Evolutionary conservation across 2,113 vertebrate genomes (phyloP), one percentile per base, ranked within the genome.

Genomic region (Limanda limanda): DNA sequence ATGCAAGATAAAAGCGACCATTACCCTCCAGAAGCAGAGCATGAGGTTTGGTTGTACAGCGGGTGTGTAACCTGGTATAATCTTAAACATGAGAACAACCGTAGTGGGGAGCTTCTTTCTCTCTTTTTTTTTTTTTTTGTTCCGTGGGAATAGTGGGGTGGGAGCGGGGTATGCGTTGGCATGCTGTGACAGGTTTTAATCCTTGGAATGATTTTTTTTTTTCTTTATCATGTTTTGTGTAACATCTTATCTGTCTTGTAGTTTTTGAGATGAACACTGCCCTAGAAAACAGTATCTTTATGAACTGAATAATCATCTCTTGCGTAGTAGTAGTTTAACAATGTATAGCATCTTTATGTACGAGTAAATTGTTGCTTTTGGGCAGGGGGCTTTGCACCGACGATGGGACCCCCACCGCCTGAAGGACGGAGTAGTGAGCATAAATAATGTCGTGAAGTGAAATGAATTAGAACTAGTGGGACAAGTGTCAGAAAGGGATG

Each of bases 11-110:
- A 55, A 66, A 55, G 58, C 76, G 79, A 68, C 75, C 57, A 14
- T 74, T 64, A 71, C 74, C 68, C 80, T 76, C 77, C 76, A 60
- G 69, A 85, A 69, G 86, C 76, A 71, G 81, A 85, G 83, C 77
- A 81, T 88, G 92, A 94, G 94, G 92, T 95, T 95, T 92, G 95
- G 95, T 96, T 96, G 95, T 96, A 93, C 94, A 95, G 95, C 93
- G 89, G 90, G 92, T 13, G 85, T 83, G 67, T 60, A 69, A 80
- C 74, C 81, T 67, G 83, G 78, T 84, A 76, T 88, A 81, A 84
- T 88, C 83, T 85, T 92, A 76, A 31, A 86, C 68, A 69, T 79
- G 61, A 89, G 89, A 51, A 78, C 72, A 71, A 86, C 65, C 60
- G 68, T 78, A 89, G 74, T 52, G 51, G 72, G 80, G 76, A 14